Base-by-base conservation (phyloP, 1,140 invertebrate genomes). In the Chrysoperla carnea region DNA sequence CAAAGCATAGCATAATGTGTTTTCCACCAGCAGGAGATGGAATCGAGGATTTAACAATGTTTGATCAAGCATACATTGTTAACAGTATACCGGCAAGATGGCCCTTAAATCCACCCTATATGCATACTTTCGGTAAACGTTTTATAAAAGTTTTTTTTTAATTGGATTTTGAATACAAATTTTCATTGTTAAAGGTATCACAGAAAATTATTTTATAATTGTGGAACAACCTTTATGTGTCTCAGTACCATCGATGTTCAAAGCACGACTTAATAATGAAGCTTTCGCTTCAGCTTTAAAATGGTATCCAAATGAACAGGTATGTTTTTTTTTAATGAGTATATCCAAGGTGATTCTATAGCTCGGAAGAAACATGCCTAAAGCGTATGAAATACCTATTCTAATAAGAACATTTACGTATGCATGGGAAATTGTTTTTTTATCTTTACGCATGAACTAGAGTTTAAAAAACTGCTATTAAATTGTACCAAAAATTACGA, bases 201-300 rank as follows among this genome's bases (percentile, higher is more conserved):
- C 85, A 0, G 74, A 84, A 27, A 81, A 86, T 53, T 90, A 79
- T 57, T 86, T 78, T 56, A 69, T 91, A 23, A 75, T 90, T 40
- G 69, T 90, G 6, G 87, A 91, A 56, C 85, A 89, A 57, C 84
- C 86, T 0, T 47, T 90, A 17, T 67, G 72, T 6, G 58, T 88
- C n/a, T 84, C 76, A 1, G 44, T 87, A 3, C 50, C 67, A 1
- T 63, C 60, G 6, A 58, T 79, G 38, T 46, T 81, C 0, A 60
- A 66, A 9, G 64, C 61, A 13, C 72, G 76, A 51, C 45, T 86
- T 4, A 62, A 57, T 8, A 75, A 76, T 50, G 61, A 77, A 40
- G 76, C 81, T 1, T 55, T 82, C 14, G 60, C 62, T 0, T 63
- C 68, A 13, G 72, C 68, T 42, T 62, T 88, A 0, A 75, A 76